A percentile compares a stretch with the other conserved stretches of the same genome.
Conservation (phyloP, 2,797 vertebrate species). For the Coranthus polyacanthus region DNA sequence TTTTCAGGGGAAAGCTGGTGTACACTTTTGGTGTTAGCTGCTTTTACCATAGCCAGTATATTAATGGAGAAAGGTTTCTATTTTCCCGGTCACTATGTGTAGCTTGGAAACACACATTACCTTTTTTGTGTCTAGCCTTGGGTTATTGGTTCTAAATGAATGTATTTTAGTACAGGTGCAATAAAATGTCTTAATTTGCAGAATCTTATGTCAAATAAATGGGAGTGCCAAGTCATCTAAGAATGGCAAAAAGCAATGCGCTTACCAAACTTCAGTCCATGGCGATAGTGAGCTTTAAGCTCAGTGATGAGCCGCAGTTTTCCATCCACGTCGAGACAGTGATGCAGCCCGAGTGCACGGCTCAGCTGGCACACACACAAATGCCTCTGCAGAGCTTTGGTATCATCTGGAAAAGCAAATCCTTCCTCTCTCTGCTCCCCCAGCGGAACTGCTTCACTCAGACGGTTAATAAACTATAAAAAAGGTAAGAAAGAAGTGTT, state of each 20-base stretch:
- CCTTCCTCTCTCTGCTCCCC: constrained; percentile 80
- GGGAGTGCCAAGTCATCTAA: neutral
- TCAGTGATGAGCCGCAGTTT: constrained; percentile 89
- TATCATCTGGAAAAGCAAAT: constrained; percentile 88
- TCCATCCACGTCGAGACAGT: constrained; percentile 84
- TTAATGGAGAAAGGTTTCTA: too few species aligned
- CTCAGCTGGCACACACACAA: constrained; percentile 93
- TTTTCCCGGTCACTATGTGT: too few species aligned
- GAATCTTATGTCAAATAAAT: neutral
- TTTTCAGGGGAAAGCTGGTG: too few species aligned
- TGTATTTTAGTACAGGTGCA: too few species aligned
- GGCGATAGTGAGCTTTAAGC: constrained; percentile 91
- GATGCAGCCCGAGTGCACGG: constrained; percentile 91
- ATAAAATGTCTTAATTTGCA: too few species aligned
- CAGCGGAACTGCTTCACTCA: constrained; percentile 90
- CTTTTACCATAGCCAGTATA: too few species aligned
- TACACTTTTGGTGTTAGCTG: too few species aligned
- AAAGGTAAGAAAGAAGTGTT: neutral
- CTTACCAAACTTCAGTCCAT: constrained; percentile 95
- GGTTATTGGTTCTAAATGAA: too few species aligned
- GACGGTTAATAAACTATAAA: constrained; percentile 90
- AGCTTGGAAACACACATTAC: too few species aligned
- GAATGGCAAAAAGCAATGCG: too few species aligned
- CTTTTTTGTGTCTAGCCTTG: too few species aligned
- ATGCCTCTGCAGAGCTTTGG: constrained; percentile 92